phyloP scores from a whole-genome alignment of 2,888 invertebrate species.

The Perdita meconis region DNA sequence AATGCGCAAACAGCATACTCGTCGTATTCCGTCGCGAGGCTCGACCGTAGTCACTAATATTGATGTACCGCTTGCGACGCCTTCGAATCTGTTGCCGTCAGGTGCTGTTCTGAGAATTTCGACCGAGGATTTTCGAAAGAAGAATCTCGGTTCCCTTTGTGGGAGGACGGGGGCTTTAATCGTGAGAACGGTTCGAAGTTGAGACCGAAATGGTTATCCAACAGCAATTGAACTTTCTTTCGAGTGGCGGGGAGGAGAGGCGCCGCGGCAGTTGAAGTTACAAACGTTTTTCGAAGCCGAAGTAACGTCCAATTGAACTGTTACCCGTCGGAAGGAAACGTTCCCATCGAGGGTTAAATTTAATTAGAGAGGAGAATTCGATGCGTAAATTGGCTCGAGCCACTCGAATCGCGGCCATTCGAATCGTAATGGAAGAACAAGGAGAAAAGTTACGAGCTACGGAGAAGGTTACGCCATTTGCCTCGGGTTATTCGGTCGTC shows the following conservation, averaged over 20 bases:
- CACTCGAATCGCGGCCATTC: neutral
- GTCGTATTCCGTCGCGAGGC: neutral
- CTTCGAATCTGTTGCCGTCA: neutral
- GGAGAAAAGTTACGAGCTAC: neutral
- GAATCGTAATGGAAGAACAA: neutral
- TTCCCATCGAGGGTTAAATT: conserved; percentile 9
- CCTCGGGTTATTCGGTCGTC: conserved; percentile 57
- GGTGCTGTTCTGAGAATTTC: neutral
- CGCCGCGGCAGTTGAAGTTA: too few relatives aligned
- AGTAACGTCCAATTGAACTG: neutral
- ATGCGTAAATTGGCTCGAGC: conserved; percentile 4
- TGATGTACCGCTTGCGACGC: neutral
- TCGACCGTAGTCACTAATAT: neutral
- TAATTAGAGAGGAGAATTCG: conserved; percentile 2
- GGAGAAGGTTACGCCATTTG: conserved; percentile 33
- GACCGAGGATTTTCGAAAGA: neutral
- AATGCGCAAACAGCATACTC: neutral
- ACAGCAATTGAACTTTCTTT: neutral
- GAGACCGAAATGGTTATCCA: neutral
- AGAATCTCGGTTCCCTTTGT: neutral
- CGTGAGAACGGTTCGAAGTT: neutral
- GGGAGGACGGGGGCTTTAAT: neutral
- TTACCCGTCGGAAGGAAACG: neutral
- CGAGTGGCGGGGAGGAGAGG: neutral
- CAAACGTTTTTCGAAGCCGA: neutral